phyloP scores from a whole-genome alignment of 2,797 vertebrate species.

The Cuculus canorus region DNA sequence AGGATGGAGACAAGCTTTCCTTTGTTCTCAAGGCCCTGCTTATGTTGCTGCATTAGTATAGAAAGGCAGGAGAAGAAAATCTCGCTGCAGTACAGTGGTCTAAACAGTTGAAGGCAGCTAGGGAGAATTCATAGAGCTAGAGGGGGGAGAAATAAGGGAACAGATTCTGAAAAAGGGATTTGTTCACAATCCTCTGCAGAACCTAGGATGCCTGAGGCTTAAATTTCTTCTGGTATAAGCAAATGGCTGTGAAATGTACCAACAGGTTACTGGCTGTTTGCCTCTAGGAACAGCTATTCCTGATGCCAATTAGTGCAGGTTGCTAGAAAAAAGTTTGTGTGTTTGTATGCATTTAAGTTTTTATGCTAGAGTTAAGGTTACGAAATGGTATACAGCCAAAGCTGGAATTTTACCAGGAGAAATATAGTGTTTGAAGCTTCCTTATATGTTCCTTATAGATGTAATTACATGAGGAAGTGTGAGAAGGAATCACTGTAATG shows the following conservation, averaged over 20 bases:
- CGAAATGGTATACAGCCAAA: not conserved
- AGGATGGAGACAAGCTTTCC: not conserved
- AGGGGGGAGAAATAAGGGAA: not conserved
- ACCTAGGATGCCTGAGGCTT: not conserved
- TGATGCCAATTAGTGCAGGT: not conserved
- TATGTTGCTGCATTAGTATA: not conserved
- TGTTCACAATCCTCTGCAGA: not conserved
- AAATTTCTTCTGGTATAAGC: constrained; percentile 5
- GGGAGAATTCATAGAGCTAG: not conserved
- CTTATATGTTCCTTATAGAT: not conserved
- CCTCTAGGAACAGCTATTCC: constrained; percentile 1
- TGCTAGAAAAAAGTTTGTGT: not conserved
- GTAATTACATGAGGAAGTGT: not conserved
- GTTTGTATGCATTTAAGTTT: not conserved
- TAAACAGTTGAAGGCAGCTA: not conserved
- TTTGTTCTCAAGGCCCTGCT: not conserved
- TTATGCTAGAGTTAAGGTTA: not conserved
- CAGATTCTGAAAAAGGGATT: not conserved
- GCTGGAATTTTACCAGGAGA: constrained; percentile 1
- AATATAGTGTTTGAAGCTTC: not conserved
- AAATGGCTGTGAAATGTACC: constrained; percentile 52
- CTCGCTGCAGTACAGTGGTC: not conserved
- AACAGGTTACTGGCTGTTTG: constrained; percentile 20
- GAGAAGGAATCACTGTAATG: not conserved
- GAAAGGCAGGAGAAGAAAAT: not conserved